Base-by-base conservation (phyloP, 1,140 invertebrate genomes). In the Pseudobourletiella spinata region DNA sequence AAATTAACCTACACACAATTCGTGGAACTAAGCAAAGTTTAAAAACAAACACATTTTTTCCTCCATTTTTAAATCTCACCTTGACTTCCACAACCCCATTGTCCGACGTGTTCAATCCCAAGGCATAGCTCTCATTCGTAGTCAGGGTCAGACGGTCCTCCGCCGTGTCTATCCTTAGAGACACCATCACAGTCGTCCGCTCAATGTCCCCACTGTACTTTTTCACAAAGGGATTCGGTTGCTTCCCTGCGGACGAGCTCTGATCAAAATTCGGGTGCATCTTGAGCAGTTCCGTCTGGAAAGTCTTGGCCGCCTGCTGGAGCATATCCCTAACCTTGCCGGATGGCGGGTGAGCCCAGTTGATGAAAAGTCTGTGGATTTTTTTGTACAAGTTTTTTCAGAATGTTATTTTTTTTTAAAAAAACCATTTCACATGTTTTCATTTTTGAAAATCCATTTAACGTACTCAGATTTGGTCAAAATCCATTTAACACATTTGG, bases 91-190 rank as follows among this genome's bases (percentile, higher is more conserved):
- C 74, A 28, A 73, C 73, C 16, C 68, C 68, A 55, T 62, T 67
- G 25, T 67, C 59, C 2, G 63, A 63, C 3, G 65, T 70, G 42
- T 70, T 70, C 44, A 87, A 76, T 1, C 74, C 75, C 0, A 89
- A 71, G 0, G 59, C 74, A 68, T 89, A 90, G 67, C 80, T 82
- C 74, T 90, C 87, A 59, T 86, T 81, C 0, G 84, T 83, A 6
- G 83, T 75, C 43, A 87, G 72, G 18, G 77, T 82, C 50, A 89
- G 42, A 59, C 65, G 64, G 57, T 70, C 68, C 39, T 67, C 68
- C 25, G 68, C 56, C n/a, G 65, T 63, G 44, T 70, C 68, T 58
- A 70, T 70, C 51, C 61, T 61, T 32, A 67, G 61, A 0, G 68
- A 67, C 3, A 70, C 68, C 68, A 70, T 70, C 8, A 70, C 65